These are phyloP conservation scores for Channa striata DNA, from an alignment of 2,797 vertebrate genomes.

Conservation along the genomic window DNA sequence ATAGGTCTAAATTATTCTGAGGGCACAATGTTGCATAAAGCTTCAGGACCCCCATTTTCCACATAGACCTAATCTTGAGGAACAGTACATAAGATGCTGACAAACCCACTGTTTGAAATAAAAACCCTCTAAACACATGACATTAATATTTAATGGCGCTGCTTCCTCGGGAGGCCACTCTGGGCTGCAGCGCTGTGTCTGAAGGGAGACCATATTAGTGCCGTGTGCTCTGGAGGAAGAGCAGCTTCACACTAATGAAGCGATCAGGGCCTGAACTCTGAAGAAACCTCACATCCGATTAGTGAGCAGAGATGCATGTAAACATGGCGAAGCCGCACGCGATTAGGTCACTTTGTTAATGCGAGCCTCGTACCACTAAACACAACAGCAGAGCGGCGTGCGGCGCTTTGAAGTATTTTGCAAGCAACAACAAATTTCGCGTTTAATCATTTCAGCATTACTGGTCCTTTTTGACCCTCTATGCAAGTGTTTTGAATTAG, in stretches of 20 bases:
- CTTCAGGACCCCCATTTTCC: slow-evolving; percentile 63
- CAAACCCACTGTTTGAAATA: slow-evolving; percentile 81
- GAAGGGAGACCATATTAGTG: slow-evolving; percentile 89
- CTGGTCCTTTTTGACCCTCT: slow-evolving; percentile 45
- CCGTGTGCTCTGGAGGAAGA: slow-evolving; percentile 90
- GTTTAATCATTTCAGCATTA: slow-evolving; percentile 58
- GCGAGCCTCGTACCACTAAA: slow-evolving; percentile 68
- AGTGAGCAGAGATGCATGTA: slow-evolving; percentile 76
- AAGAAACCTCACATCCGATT: slow-evolving; percentile 76
- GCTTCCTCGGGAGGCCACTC: slow-evolving; percentile 81
- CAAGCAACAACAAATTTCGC: slow-evolving; percentile 48
- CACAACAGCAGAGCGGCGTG: slow-evolving; percentile 49
- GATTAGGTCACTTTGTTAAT: slow-evolving; percentile 72
- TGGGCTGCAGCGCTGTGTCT: slow-evolving; percentile 85
- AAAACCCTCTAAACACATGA: slow-evolving; percentile 85
- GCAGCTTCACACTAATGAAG: slow-evolving; percentile 83
- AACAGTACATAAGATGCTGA: slow-evolving; percentile 78
- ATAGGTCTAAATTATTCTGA: slow-evolving; percentile 71
- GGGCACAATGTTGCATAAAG: slow-evolving; percentile 57
- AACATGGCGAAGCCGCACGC: slow-evolving; percentile 67
- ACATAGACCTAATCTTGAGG: slow-evolving; percentile 69
- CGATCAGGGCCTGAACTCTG: slow-evolving; percentile 78
- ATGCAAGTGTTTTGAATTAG: slow-evolving; percentile 69
- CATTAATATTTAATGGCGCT: slow-evolving; percentile 93
- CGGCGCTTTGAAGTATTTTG: slow-evolving; percentile 54